Percentiles rank a stretch among this genome's conserved stretches.
phyloP scores from a whole-genome alignment of 1,140 invertebrate species.

The Laupala kohalensis region DNA sequence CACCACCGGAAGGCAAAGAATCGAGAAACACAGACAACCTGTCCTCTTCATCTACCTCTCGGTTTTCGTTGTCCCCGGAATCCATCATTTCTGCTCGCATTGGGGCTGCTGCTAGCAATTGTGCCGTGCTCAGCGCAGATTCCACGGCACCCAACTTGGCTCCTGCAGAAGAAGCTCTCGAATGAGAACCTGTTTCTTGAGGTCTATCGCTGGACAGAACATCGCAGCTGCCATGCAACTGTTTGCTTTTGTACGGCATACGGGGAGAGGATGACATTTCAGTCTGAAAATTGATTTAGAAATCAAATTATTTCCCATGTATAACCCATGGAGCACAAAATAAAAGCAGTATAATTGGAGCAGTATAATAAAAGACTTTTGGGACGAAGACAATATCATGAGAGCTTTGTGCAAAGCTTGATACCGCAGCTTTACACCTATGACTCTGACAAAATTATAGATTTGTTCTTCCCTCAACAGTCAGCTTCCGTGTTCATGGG shows the following conservation, averaged over 20 bases:
- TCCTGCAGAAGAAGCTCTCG: not conserved
- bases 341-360: too few relatives aligned
- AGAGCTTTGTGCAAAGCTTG: too few relatives aligned
- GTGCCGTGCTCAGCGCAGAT: slow-evolving; percentile 16
- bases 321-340: too few relatives aligned
- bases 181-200: not conserved
- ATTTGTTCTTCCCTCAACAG: too few relatives aligned
- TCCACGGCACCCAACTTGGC: slow-evolving; percentile 10
- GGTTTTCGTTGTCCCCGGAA: not conserved
- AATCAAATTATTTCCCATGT: too few relatives aligned
- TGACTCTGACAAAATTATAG: too few relatives aligned
- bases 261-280: not conserved
- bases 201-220: not conserved
- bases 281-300: not conserved
- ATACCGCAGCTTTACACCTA: too few relatives aligned
- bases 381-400: too few relatives aligned
- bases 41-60: slow-evolving; percentile 15
- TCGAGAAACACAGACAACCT: slow-evolving; percentile 19
- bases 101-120: slow-evolving; percentile 15
- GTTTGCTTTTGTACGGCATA: not conserved
- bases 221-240: not conserved
- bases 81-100: slow-evolving; percentile 8
- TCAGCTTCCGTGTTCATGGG: too few relatives aligned
- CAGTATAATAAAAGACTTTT: too few relatives aligned
- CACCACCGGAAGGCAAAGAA: slow-evolving; percentile 14